phyloP scores from a whole-genome alignment of 2,797 vertebrate genomes.

The Pachyuromys duprasi region DNA sequence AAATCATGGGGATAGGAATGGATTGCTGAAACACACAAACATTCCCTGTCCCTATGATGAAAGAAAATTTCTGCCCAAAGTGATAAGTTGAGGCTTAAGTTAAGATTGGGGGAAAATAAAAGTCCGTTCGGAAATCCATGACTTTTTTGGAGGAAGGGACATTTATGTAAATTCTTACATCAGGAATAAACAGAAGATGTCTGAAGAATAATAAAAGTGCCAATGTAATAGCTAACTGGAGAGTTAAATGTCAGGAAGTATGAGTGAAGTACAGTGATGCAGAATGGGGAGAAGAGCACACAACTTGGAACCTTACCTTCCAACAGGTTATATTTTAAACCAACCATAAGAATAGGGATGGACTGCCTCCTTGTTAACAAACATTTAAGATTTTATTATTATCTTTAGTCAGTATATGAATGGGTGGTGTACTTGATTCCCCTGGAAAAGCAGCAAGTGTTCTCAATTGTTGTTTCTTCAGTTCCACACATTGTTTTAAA shows the following conservation, averaged over 20 bases:
- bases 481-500: neutral
- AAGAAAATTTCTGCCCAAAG: neutral
- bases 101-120: neutral
- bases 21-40: neutral
- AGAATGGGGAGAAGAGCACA: neutral
- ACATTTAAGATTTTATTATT: neutral
- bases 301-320: rapidly evolving
- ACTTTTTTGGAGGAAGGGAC: neutral
- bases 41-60: too few relatives aligned
- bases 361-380: too few relatives aligned
- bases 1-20: neutral
- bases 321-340: neutral
- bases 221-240: neutral
- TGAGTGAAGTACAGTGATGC: rapidly evolving
- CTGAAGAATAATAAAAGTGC: neutral
- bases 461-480: neutral
- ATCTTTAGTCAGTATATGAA: neutral
- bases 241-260: neutral
- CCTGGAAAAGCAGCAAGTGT: neutral
- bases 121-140: neutral
- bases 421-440: neutral
- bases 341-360: neutral
- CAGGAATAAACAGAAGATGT: neutral
- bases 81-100: neutral
- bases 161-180: neutral